Base-by-base conservation (phyloP, 92 coral and sea anemone genomes). In the Montipora capitata region DNA sequence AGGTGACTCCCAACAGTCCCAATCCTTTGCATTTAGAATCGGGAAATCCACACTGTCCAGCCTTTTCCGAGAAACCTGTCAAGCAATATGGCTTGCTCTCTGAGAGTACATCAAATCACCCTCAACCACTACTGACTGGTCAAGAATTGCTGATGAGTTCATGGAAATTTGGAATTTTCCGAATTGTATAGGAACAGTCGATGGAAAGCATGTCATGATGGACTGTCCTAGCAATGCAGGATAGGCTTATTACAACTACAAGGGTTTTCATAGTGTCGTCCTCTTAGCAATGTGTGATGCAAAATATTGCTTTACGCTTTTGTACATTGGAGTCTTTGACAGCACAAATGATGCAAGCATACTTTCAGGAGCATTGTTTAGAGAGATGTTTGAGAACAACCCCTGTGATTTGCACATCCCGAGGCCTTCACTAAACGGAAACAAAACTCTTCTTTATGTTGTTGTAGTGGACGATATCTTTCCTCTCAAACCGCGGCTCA, bases 121-220 rank as follows among this genome's bases (percentile, higher is more conserved):
- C 39, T 44, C 51, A 44, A 44, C 51, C 51, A 54, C 59, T 54
- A 54, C 27, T 38, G 89, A 85, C 40, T 77, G 85, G 85, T 6
- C 7, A 40, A 49, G 43, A 13, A 57, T 84, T 73, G 44, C 88
- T 14, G 14, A 74, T 48, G 85, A 75, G 45, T 74, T 84, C 38
- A 41, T 68, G 20, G 88, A 75, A 44, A 44, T 13, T n/a, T 72
- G 78, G 78, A 61, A 84, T 41, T 84, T 84, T 67, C 88, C 88
- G 35, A 41, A 84, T 49, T 84, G 85, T 67, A 48, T 74, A 17
- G 88, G 83, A 3, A 84, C 82, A 41, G 2, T 83, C n/a, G 88
- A 83, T 72, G 83, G 88, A 17, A 83, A 83, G 71, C 89, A 84
- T 63, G 44, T 80, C 14, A 68, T 39, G 77, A 80, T 80, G 48